Percentiles rank a stretch among this genome's conserved stretches.
Conservation (phyloP, 2,797 vertebrate genomes). For the Bradypodion ventrale region DNA sequence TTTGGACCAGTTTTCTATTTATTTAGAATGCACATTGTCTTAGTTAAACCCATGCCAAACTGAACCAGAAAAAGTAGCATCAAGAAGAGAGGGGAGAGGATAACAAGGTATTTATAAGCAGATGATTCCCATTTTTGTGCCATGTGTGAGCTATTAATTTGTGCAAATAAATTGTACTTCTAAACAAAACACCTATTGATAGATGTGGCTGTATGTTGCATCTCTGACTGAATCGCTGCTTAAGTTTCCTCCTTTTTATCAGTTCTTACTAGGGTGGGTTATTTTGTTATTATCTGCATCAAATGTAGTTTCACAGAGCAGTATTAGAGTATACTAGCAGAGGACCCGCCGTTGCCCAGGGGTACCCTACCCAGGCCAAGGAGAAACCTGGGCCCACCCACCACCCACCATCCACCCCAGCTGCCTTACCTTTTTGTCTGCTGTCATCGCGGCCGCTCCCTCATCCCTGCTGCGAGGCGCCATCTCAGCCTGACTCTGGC, state of each 20-base stretch:
- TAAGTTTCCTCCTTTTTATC: background rate
- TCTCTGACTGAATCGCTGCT: background rate
- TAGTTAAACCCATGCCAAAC: background rate
- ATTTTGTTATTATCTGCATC: background rate
- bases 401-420: no score
- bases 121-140: background rate
- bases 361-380: no score
- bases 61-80: background rate
- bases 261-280: background rate
- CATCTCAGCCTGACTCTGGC: no score
- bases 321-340: background rate
- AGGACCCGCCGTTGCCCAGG: no score
- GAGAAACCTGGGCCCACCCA: no score
- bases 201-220: background rate
- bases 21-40: background rate
- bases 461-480: no score
- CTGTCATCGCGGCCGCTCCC: no score
- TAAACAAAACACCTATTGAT: background rate
- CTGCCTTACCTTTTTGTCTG: no score
- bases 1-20: background rate
- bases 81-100: background rate
- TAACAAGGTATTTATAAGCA: background rate
- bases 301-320: background rate
- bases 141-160: background rate
- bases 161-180: background rate